Percentiles rank a stretch among this genome's conserved stretches.
These are phyloP conservation scores for Brachypterus glaber DNA, from an alignment of 2,888 invertebrate species.

Conservation along the genomic window DNA sequence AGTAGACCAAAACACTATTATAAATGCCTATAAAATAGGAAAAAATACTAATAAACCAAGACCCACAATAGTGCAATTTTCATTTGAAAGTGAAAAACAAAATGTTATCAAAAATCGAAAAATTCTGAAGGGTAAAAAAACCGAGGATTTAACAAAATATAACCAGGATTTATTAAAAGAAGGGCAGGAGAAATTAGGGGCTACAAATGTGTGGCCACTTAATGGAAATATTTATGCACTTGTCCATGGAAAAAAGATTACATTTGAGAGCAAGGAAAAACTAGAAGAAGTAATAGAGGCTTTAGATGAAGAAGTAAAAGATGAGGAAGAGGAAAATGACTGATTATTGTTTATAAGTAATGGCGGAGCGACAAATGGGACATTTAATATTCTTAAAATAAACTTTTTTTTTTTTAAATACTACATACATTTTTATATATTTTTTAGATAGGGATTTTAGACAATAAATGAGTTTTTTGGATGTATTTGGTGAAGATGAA, in stretches of 20 bases:
- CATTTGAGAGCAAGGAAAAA: not conserved
- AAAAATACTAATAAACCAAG: not conserved
- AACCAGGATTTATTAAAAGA: not conserved
- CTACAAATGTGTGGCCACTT: not conserved
- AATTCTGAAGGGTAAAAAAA: not conserved
- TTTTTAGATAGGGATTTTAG: not conserved
- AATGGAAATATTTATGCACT: not conserved
- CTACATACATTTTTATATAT: not conserved
- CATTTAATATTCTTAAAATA: not conserved
- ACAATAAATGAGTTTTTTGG: too few species aligned
- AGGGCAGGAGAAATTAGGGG: not conserved
- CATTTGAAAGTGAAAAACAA: not conserved
- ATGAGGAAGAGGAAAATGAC: not conserved
- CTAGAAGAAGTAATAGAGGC: not conserved
- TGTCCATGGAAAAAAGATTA: not conserved
- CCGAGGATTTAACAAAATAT: not conserved
- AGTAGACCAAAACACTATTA: too few species aligned
- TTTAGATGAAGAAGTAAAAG: not conserved
- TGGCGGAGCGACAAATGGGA: not conserved
- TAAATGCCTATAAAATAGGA: not conserved
- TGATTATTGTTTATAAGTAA: not conserved
- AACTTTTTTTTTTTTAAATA: not conserved
- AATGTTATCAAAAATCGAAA: not conserved
- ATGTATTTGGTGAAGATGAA: not conserved
- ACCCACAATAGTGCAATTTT: not conserved